Conservation (phyloP, 2,113 vertebrate genomes). For the Podarcis raffonei region DNA sequence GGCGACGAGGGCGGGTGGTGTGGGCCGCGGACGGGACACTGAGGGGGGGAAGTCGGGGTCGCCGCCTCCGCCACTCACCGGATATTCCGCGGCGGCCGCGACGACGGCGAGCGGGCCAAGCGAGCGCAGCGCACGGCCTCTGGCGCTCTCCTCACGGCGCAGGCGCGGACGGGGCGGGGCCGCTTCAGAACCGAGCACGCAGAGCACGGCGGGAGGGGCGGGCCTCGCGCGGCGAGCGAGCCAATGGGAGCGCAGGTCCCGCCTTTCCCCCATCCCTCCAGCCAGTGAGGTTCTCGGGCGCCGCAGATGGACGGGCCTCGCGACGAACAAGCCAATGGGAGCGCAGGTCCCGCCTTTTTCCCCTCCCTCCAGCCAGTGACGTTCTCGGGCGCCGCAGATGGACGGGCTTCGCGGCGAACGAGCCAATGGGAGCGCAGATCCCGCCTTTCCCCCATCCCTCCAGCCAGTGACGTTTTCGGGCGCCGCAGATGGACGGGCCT, state of each 20-base stretch:
- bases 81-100: background rate
- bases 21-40: too few species aligned
- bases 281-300: too few species aligned
- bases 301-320: too few species aligned
- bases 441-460: background rate
- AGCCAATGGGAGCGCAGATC: background rate
- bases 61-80: background rate
- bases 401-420: background rate
- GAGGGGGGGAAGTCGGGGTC: too few species aligned
- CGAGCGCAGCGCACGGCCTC: background rate
- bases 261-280: background rate
- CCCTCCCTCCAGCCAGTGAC: accelerated
- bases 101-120: background rate
- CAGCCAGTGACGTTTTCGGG: too few species aligned
- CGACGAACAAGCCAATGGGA: background rate
- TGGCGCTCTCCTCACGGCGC: background rate
- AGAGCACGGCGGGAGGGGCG: background rate
- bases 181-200: too few species aligned
- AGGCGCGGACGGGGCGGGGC: background rate
- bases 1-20: too few species aligned
- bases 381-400: too few species aligned
- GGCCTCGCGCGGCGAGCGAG: background rate
- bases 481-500: background rate
- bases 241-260: background rate
- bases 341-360: background rate